phyloP scores from a whole-genome alignment of 2,113 vertebrate species.

The Bostrychus sinensis region DNA sequence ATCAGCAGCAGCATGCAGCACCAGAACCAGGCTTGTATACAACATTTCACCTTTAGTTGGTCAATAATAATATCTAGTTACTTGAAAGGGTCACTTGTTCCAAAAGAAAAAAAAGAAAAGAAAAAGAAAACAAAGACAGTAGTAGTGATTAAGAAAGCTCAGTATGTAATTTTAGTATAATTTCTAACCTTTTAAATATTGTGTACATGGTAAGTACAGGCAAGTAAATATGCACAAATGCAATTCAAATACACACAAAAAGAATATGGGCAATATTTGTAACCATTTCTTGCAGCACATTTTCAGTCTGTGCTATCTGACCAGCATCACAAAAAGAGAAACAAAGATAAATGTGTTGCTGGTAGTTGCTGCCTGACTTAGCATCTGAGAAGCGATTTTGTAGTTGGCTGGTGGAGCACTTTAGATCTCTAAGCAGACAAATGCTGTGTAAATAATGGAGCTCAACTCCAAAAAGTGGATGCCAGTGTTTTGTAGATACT shows the following conservation, averaged over 20 bases:
- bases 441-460: background rate
- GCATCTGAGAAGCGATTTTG: conserved; percentile 9
- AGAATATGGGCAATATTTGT: too few species aligned
- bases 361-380: background rate
- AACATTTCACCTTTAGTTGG: background rate
- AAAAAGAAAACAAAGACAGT: background rate
- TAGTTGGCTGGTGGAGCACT: conserved; percentile 7
- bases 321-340: background rate
- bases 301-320: background rate
- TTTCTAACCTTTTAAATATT: too few species aligned
- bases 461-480: background rate
- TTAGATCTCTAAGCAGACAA: conserved; percentile 1
- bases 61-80: too few species aligned
- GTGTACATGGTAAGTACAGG: too few species aligned
- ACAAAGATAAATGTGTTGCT: background rate
- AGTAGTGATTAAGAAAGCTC: background rate
- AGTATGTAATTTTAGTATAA: background rate
- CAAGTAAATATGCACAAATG: too few species aligned
- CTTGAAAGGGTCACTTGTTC: too few species aligned
- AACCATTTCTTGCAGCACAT: background rate
- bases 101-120: background rate
- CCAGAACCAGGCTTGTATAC: background rate
- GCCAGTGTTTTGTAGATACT: background rate
- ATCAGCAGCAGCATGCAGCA: too few species aligned
- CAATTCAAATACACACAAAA: too few species aligned